These are phyloP conservation scores for Panurus biarmicus DNA, from an alignment of 2,113 vertebrate species.

Conservation along the genomic window DNA sequence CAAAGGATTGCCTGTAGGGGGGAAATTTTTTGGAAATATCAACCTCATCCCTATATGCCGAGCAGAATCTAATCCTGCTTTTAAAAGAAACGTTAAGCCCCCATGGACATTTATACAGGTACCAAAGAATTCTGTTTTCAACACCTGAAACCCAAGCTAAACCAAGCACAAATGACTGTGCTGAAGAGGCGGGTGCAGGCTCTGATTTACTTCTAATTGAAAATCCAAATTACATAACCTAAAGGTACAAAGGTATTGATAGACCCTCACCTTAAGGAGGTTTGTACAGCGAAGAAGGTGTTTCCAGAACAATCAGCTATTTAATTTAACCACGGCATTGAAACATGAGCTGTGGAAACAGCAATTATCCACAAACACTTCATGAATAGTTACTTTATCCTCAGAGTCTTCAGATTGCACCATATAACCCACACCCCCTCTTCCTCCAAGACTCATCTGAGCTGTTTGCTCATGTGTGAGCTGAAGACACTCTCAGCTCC, in stretches of 20 bases:
- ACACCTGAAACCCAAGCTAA: not conserved
- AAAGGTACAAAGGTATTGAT: not conserved
- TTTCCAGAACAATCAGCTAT: not conserved
- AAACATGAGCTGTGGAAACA: slow-evolving; percentile 11
- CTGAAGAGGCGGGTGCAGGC: not conserved
- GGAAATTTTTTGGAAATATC: not conserved
- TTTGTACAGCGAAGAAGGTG: not conserved
- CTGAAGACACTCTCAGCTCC: not conserved
- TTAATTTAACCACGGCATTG: not conserved
- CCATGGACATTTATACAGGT: not conserved
- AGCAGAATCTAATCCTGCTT: not conserved
- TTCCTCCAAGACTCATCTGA: slow-evolving; percentile 53
- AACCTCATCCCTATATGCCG: not conserved
- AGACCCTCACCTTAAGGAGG: not conserved
- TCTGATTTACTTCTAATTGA: not conserved
- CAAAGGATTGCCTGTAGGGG: not conserved
- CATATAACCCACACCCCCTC: not conserved
- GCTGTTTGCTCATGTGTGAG: slow-evolving; percentile 56
- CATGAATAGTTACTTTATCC: slow-evolving; percentile 2
- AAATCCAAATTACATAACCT: not conserved
- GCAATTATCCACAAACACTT: slow-evolving; percentile 7
- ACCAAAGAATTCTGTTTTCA: not conserved
- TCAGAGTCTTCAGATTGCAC: slow-evolving; percentile 14
- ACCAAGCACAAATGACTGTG: not conserved
- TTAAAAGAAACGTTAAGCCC: not conserved